These are phyloP conservation scores for Anoplius nigerrimus DNA, from an alignment of 2,888 invertebrate species.

Conservation along the genomic window DNA sequence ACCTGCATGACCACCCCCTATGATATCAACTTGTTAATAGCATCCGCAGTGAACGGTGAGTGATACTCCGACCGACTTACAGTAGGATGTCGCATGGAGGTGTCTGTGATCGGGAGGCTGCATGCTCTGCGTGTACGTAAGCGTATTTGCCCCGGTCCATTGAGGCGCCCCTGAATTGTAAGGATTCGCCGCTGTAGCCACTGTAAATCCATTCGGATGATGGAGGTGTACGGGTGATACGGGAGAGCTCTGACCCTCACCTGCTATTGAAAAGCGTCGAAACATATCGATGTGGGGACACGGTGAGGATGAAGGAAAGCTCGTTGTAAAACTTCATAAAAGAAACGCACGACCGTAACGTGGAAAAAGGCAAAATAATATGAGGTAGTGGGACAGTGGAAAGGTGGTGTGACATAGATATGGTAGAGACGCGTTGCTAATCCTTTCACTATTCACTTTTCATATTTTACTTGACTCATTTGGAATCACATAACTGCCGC, in stretches of 20 bases:
- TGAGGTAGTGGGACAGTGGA: too few relatives aligned
- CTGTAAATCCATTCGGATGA: constrained; percentile 76
- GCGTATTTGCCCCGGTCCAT: constrained; percentile 93
- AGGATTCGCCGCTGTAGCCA: constrained; percentile 67
- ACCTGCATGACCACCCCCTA: constrained; percentile 75
- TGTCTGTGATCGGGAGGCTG: constrained; percentile 83
- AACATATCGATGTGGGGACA: not conserved
- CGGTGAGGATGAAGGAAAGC: too few relatives aligned
- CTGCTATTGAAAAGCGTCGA: constrained; percentile 65
- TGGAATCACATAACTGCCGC: too few relatives aligned
- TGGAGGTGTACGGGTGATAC: constrained; percentile 77
- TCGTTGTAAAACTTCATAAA: too few relatives aligned
- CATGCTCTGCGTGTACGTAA: constrained; percentile 94
- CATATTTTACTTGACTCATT: too few relatives aligned
- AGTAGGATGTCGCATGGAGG: constrained; percentile 79
- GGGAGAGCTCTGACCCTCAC: constrained; percentile 75
- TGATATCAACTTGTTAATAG: constrained; percentile 25
- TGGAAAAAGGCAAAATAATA: too few relatives aligned
- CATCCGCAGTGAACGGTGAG: not conserved
- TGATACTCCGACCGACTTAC: constrained; percentile 73
- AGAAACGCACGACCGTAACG: too few relatives aligned
- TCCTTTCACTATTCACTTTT: too few relatives aligned
- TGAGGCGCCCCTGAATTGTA: constrained; percentile 76
- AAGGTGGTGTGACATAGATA: too few relatives aligned
- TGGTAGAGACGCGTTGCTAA: too few relatives aligned